Base-by-base conservation (phyloP, 2,888 invertebrate species). In the Muscina levida region DNA sequence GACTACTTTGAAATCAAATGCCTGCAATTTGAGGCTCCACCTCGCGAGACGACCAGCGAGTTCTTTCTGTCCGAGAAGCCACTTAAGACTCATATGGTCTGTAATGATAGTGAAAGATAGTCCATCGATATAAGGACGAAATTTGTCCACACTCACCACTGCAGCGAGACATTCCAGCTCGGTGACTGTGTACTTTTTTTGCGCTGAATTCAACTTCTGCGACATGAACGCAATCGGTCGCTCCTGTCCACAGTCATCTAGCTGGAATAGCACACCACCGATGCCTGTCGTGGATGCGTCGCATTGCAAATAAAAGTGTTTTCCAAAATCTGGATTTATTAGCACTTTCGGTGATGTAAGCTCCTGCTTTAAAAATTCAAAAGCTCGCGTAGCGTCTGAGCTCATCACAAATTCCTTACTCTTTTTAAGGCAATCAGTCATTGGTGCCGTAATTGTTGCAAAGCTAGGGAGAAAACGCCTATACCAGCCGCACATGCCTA, bases 71-170 rank as follows among this genome's bases (percentile, higher is more conserved):
- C 65, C 1, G 13, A 44, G 10, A 2, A 11, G n/a, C 44, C 44
- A 44, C 48, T 80, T 62, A 3, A 87, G 65, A 1, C 84, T 83
- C 15, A 79, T 80, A 57, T 85, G 84, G 79, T 87, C 87, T 1
- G 86, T 82, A 8, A 82, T 42, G 0, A 84, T 77, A 0, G 39
- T 81, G 24, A 85, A 84, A 0, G 66, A 51, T 6, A 80, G 76
- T 1, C 85, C 85, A 42, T 79, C 77, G 4, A 75, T 75, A 51
- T 77, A 72, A 10, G 77, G 48, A 4, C 77, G 44, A 42, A 72
- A 77, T 22, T 62, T 68, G 19, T 75, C 48, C 0, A 78, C 76
- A 37, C 65, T 70, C 2, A 75, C n/a, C 11, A 75, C 48, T 13
- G 56, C 71, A 4, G 77, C 77, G 31, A 8, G n/a, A n/a, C n/a